A percentile compares a stretch with the other conserved stretches of the same genome.
Conservation (phyloP, 1,140 invertebrate genomes). For the Drosophila willistoni region DNA sequence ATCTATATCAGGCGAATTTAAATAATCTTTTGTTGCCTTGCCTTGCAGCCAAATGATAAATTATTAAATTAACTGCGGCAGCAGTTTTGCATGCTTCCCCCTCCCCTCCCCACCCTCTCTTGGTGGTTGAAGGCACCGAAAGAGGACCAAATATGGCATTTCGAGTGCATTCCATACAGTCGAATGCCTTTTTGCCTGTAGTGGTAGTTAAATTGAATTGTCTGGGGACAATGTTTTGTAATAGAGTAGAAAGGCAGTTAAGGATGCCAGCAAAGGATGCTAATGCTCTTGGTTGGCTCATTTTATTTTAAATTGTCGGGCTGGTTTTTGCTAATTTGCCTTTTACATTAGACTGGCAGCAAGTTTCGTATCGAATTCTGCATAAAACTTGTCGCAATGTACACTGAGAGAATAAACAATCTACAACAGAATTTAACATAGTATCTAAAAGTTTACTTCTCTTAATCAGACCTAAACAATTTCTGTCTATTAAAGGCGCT, state of each 20-base stretch:
- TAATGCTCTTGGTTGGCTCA: slow-evolving; percentile 42
- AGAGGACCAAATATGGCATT: neutral
- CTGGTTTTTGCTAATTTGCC: slow-evolving; percentile 79
- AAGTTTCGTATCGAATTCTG: slow-evolving; percentile 31
- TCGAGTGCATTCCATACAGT: slow-evolving; percentile 43
- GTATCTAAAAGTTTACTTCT: no score
- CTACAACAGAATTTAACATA: neutral
- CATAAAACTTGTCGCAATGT: slow-evolving; percentile 13
- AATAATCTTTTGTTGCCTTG: slow-evolving; percentile 79
- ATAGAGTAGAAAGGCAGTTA: slow-evolving; percentile 69
- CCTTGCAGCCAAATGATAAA: slow-evolving; percentile 81
- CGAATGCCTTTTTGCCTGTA: slow-evolving; percentile 34
- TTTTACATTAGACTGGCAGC: slow-evolving; percentile 46
- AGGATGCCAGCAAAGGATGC: slow-evolving; percentile 36
- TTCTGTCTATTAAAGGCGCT: no score
- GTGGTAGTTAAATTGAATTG: slow-evolving; percentile 75
- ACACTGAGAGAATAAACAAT: slow-evolving; percentile 29
- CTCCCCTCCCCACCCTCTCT: neutral
- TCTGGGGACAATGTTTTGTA: slow-evolving; percentile 75
- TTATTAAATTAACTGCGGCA: slow-evolving; percentile 82
- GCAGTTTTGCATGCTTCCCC: slow-evolving; percentile 68
- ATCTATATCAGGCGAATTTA: slow-evolving; percentile 66
- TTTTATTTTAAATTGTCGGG: slow-evolving; percentile 77
- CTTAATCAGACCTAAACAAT: no score
- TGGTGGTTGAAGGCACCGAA: slow-evolving; percentile 12